Evolutionary conservation across 2,888 invertebrate genomes (phyloP).

Genomic region (Caenorhabditis plicata): DNA sequence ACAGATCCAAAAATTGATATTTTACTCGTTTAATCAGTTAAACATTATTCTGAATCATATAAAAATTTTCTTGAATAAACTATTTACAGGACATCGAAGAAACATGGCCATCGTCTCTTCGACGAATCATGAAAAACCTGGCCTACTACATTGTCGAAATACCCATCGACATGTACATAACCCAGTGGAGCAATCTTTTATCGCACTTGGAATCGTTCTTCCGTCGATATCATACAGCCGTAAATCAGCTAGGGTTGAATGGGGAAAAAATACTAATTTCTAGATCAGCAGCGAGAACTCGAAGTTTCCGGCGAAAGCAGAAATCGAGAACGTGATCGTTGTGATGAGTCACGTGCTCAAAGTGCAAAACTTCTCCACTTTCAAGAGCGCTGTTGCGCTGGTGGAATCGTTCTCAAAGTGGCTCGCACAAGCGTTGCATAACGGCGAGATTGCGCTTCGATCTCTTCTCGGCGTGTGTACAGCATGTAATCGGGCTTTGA

Average conservation of each 20-base stretch:
- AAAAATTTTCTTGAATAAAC: no score
- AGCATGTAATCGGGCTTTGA: constrained; percentile 84
- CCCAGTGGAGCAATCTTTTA: constrained; percentile 80
- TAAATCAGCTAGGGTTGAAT: constrained; percentile 7
- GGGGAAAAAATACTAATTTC: constrained; percentile 2
- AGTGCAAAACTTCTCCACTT: constrained; percentile 80
- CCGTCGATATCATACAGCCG: constrained; percentile 69
- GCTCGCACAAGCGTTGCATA: constrained; percentile 86
- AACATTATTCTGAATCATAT: no score
- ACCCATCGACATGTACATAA: constrained; percentile 77
- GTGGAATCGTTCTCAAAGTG: constrained; percentile 96
- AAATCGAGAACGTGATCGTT: constrained; percentile 67
- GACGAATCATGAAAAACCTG: constrained; percentile 83
- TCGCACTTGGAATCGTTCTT: constrained; percentile 84
- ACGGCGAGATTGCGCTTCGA: constrained; percentile 76
- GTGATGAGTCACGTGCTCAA: constrained; percentile 73
- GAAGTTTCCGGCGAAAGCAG: constrained; percentile 42
- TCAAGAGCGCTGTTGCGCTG: constrained; percentile 85
- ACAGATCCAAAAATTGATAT: no score
- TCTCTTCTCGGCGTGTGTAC: constrained; percentile 83
- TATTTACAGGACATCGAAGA: constrained; percentile 77
- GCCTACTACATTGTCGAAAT: constrained; percentile 81
- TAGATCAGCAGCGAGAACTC: constrained; percentile 42
- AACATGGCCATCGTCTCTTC: constrained; percentile 78
- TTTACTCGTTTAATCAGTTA: no score